These are phyloP conservation scores for Conus canariensis DNA, from an alignment of 2,888 invertebrate species.

Conservation along the genomic window DNA sequence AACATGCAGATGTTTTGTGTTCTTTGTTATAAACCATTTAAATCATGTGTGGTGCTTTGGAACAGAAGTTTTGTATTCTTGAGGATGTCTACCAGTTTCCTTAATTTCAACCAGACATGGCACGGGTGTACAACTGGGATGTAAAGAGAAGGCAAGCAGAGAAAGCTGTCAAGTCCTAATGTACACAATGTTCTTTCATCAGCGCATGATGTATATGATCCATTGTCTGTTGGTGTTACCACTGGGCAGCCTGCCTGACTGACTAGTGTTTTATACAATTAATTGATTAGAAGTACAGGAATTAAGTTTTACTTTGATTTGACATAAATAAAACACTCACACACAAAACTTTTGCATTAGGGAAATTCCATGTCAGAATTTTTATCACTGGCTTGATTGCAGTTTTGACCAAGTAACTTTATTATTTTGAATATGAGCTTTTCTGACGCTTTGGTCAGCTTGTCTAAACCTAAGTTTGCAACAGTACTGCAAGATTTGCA, in stretches of 20 bases:
- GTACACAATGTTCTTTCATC: slow-evolving; percentile 1
- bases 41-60: too few species aligned
- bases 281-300: neutral
- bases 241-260: neutral
- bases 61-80: too few species aligned
- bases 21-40: too few species aligned
- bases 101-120: slow-evolving; percentile 86
- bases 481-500: too few species aligned
- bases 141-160: slow-evolving; percentile 91
- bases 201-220: neutral
- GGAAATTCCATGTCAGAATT: neutral
- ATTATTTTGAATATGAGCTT: too few species aligned
- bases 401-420: too few species aligned
- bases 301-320: neutral
- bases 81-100: neutral
- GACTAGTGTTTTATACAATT: neutral
- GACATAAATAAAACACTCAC: neutral
- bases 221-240: slow-evolving; percentile 4
- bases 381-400: too few species aligned
- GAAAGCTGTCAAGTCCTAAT: slow-evolving; percentile 61
- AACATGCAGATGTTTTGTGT: too few species aligned
- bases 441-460: too few species aligned
- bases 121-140: slow-evolving; percentile 98
- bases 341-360: neutral
- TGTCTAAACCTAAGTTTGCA: too few species aligned